Evolutionary conservation across 2,888 invertebrate species (phyloP).

Genomic region (Sminthurinus aureus): DNA sequence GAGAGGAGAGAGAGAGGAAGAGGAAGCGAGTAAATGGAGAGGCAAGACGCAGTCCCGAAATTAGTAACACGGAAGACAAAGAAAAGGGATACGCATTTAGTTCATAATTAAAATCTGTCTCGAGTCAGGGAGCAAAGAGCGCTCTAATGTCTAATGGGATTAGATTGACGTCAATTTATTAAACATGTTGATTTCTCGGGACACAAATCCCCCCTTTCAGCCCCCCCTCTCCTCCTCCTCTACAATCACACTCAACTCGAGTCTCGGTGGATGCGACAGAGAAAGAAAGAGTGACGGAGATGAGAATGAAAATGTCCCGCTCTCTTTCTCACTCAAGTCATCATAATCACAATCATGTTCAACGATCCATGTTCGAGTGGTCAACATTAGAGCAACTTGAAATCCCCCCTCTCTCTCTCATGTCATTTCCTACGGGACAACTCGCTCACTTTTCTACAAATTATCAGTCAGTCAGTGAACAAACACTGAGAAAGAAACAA

Average conservation of each 20-base stretch:
- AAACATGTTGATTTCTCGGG: conserved; percentile 18
- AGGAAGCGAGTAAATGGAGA: too few relatives aligned
- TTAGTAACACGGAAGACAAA: background rate
- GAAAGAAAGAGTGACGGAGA: conserved; percentile 3
- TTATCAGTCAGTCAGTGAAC: too few relatives aligned
- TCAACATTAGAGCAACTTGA: too few relatives aligned
- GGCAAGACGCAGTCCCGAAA: too few relatives aligned
- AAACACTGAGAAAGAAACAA: too few relatives aligned
- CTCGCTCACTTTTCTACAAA: too few relatives aligned
- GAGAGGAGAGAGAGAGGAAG: conserved; percentile 23
- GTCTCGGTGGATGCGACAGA: background rate
- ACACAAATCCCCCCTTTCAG: background rate
- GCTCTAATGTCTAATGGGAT: conserved; percentile 33
- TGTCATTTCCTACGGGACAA: too few relatives aligned
- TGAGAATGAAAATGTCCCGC: background rate
- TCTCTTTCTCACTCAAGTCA: too few relatives aligned
- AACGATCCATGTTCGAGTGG: too few relatives aligned
- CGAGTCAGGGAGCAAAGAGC: conserved; percentile 26
- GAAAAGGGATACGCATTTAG: background rate
- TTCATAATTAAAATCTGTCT: conserved; percentile 31
- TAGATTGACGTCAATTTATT: conserved; percentile 24
- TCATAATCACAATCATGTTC: too few relatives aligned
- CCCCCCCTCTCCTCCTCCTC: background rate
- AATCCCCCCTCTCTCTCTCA: too few relatives aligned
- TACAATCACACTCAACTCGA: too few relatives aligned